Conservation (phyloP, 2,797 vertebrate genomes). For the Gallinago stenura region DNA sequence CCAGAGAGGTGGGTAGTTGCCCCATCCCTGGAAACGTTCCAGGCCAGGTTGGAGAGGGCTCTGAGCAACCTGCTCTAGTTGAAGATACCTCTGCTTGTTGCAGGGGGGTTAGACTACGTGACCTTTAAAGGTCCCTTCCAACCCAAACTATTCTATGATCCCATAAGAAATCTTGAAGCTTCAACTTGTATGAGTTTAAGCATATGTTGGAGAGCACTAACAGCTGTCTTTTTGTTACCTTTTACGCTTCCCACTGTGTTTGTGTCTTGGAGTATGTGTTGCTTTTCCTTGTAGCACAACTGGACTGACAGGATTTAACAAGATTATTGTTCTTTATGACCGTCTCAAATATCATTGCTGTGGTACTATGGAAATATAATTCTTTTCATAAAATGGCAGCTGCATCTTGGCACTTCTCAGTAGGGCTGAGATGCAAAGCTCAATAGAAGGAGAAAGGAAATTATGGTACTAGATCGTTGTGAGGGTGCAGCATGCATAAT, state of each 20-base stretch:
- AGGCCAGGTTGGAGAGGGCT: background rate
- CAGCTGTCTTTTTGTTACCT: background rate
- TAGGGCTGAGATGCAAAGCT: background rate
- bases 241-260: background rate
- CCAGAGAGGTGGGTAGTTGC: background rate
- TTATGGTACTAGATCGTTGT: background rate
- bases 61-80: background rate
- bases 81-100: background rate
- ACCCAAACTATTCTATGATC: background rate
- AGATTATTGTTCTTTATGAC: background rate
- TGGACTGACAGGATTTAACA: background rate
- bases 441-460: background rate
- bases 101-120: background rate
- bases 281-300: background rate
- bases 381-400: background rate
- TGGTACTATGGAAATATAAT: background rate
- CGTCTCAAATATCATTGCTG: fast-evolving
- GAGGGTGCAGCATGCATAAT: background rate
- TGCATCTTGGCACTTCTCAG: background rate
- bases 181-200: background rate
- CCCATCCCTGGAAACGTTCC: background rate
- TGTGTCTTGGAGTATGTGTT: background rate
- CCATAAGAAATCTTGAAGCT: background rate
- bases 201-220: background rate
- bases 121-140: background rate